These are phyloP conservation scores for Trachemys scripta DNA, from an alignment of 2,113 vertebrate species.

Conservation along the genomic window DNA sequence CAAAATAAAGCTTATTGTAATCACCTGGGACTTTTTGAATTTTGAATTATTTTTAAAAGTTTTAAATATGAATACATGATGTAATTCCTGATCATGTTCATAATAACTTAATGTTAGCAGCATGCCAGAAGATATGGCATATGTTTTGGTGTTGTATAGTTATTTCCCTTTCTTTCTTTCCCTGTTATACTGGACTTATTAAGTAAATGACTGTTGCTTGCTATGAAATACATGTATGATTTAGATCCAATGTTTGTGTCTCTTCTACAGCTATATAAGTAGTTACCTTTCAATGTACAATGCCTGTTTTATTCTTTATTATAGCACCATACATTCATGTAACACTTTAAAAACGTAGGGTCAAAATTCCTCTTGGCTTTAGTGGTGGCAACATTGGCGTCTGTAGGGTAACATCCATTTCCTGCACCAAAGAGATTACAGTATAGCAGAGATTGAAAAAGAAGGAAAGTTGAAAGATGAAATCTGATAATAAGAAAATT, in stretches of 20 bases:
- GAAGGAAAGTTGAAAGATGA: neutral
- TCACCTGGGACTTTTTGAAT: neutral
- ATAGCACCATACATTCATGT: neutral
- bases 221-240: neutral
- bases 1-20: neutral
- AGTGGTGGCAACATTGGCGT: neutral
- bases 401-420: neutral
- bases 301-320: neutral
- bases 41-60: neutral
- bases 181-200: too few species aligned
- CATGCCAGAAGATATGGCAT: neutral
- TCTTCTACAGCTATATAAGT: neutral
- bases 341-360: neutral
- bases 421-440: neutral
- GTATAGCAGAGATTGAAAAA: neutral
- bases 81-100: neutral
- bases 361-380: neutral
- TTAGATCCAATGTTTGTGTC: neutral
- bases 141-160: too few species aligned
- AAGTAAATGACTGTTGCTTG: neutral
- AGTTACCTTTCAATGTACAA: neutral
- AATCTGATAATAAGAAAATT: neutral
- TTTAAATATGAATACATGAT: neutral
- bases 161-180: too few species aligned
- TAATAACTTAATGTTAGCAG: neutral